Evolutionary conservation across 2,797 vertebrate species (phyloP), one percentile per base, ranked within the genome.

Genomic region (Trichosurus vulpecula): DNA sequence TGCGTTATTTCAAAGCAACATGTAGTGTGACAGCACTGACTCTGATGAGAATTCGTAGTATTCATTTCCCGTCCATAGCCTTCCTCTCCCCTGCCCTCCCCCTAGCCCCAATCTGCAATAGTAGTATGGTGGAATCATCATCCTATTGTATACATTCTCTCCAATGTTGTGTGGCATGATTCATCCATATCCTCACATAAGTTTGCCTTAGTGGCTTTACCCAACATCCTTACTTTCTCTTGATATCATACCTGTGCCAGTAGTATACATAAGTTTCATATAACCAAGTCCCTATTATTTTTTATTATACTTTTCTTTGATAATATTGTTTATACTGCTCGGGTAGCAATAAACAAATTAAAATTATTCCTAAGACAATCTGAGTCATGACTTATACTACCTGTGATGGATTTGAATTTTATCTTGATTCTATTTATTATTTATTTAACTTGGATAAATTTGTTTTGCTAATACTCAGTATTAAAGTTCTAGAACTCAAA

Each of bases 361-460:
- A 95, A 90, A 9, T 22, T 92, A 2, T 14, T 53, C 52, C 41
- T 91, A 92, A 52, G 25, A 92, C n/a, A 93, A 74, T 58, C 87
- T 94, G 94, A 55, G 4, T 92, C 92, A 89, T 91, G 81, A 81
- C 4, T 92, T 94, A 31, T 14, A 93, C 57, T 16, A 90, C 1
- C 29, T 61, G 2, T 89, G 56, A 93, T 87, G 5, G n/a, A 87
- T 87, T 16, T 81, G 54, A 87, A 87, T 31, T 94, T 11, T 11
- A 13, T 95, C n/a, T 92, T 94, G 41, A 95, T 57, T 92, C 29
- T 66, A 27, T 74, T 74, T 74, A 47, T 53, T 53, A 90, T 81
- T 53, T 61, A 52, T 95, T 95, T 96, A 91, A 54, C 81, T 47
- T 96, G 29, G 95, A 94, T 96, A 93, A 94, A 96, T 10, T 25